These are phyloP conservation scores for Leptarthrus brevirostris DNA, from an alignment of 2,888 invertebrate genomes.

Conservation along the genomic window DNA sequence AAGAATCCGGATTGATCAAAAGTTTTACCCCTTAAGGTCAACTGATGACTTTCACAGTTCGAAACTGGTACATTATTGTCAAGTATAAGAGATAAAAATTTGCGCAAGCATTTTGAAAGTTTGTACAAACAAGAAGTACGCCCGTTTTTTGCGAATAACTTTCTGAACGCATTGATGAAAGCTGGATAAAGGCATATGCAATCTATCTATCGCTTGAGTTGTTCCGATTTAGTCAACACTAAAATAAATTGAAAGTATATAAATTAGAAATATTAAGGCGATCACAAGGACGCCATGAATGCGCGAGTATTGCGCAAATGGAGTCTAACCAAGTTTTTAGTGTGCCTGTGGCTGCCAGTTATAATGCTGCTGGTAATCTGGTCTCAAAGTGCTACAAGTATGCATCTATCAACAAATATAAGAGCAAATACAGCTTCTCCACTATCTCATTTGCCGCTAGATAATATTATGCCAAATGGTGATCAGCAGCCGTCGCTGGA, in stretches of 20 bases:
- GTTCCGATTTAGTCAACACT: no score
- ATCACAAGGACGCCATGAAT: slow-evolving; percentile 67
- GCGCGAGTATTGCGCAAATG: slow-evolving; percentile 69
- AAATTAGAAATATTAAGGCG: slow-evolving; percentile 43
- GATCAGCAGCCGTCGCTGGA: slow-evolving; percentile 21
- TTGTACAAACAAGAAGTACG: no score
- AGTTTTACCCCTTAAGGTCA: slow-evolving; percentile 48
- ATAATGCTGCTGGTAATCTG: slow-evolving; percentile 65
- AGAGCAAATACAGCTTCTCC: slow-evolving; percentile 52
- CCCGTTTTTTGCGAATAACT: no score
- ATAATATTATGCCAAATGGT: slow-evolving; percentile 37
- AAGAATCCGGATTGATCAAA: slow-evolving; percentile 50
- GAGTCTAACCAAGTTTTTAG: slow-evolving; percentile 68
- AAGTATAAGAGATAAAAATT: slow-evolving; percentile 12
- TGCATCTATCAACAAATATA: slow-evolving; percentile 58
- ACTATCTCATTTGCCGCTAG: slow-evolving; percentile 46
- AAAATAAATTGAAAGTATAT: no score
- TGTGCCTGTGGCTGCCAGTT: slow-evolving; percentile 65
- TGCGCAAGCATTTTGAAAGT: neutral
- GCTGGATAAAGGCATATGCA: no score
- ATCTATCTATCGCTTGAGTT: no score
- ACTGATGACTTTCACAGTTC: slow-evolving; percentile 45
- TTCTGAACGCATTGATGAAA: no score
- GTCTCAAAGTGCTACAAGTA: slow-evolving; percentile 61
- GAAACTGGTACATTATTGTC: slow-evolving; percentile 34